Base-by-base conservation (phyloP, 2,797 vertebrate genomes). In the Morus bassanus region DNA sequence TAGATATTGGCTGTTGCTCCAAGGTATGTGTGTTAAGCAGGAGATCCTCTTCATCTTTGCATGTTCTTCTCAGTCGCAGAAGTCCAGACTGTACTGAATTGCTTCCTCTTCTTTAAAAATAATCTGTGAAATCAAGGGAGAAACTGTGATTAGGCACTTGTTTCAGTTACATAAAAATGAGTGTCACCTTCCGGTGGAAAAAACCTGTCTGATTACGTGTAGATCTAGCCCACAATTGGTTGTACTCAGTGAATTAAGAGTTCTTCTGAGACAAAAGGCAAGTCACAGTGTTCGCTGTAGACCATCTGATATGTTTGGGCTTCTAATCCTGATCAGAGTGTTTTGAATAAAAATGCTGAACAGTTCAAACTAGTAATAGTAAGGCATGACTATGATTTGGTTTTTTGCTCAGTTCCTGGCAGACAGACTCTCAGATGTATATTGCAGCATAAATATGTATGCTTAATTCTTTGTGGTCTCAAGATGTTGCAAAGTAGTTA, bases 71-170 rank as follows among this genome's bases (percentile, higher is more conserved):
- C 0, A 0, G 60, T 89, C 4, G 2, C 81, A n/a, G 41, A 69
- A 46, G 67, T 46, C 85, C 45, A 43, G 70, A 30, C 51, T 35
- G 24, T 85, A 22, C 33, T 31, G 63, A 70, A n/a, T 45, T 82
- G 65, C 74, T 82, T 86, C 77, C 27, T 63, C 25, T 43, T 67
- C 85, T 88, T 88, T 85, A 89, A 77, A 95, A 97, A 87, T 78
- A 81, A 51, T 61, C 54, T 37, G 33, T 46, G 72, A 94, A 54
- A 46, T 63, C 63, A 78, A 50, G 75, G 50, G 41, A 77, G 59
- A 67, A 78, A 28, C 13, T 43, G 24, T 25, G 54, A 79, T 30
- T 48, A 68, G 51, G 30, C 16, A 11, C 59, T 57, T 63, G 31
- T 56, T 85, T 60, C 77, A 53, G 33, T 43, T 22, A 51, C 53